Base-by-base conservation (phyloP, 2,797 vertebrate genomes). In the Arrhamphus sclerolepis region DNA sequence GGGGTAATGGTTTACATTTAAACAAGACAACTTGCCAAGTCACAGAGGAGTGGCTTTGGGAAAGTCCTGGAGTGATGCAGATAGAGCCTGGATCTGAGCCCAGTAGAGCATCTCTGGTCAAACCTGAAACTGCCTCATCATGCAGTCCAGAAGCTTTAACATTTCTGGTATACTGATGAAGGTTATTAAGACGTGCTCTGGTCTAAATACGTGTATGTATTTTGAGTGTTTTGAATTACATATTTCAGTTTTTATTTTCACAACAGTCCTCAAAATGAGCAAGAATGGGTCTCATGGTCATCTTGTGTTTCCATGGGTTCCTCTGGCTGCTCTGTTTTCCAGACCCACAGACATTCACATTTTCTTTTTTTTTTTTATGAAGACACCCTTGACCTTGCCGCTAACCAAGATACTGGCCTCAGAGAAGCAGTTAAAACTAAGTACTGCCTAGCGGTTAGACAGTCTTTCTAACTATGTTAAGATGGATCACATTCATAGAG, bases 401-500 rank as follows among this genome's bases (percentile, higher is more conserved):
- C 29, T 54, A 57, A 49, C 34, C 22, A 53, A 39, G 22, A 8
- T 56, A 9, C 22, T 21, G 38, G 18, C 57, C 48, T 72, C 50
- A 59, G 34, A 59, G 18, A 18, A 67, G 34, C 28, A 55, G 46
- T 39, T 34, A 3, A 14, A 48, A 51, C 40, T 29, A 29, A 26
- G 34, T 52, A 31, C n/a, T 58, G 26, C 14, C 26, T 7, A 41
- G 34, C 68, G 19, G 41, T 49, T 58, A 41, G 11, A 50, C 51
- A 24, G 19, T 20, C 6, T 14, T 61, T 21, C 18, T 62, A 55
- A 67, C 60, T 54, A 60, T 31, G 29, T 67, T 38, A 55, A 41
- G 41, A 74, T 59, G 58, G 61, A 66, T 70, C 54, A 46, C 59
- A 70, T 61, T 64, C 34, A 43, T 41, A 51, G 47, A 49, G 67